A percentile compares a stretch with the other conserved stretches of the same genome.
These are phyloP conservation scores for Macrosiphum euphorbiae DNA, from an alignment of 2,888 invertebrate species.

Conservation along the genomic window DNA sequence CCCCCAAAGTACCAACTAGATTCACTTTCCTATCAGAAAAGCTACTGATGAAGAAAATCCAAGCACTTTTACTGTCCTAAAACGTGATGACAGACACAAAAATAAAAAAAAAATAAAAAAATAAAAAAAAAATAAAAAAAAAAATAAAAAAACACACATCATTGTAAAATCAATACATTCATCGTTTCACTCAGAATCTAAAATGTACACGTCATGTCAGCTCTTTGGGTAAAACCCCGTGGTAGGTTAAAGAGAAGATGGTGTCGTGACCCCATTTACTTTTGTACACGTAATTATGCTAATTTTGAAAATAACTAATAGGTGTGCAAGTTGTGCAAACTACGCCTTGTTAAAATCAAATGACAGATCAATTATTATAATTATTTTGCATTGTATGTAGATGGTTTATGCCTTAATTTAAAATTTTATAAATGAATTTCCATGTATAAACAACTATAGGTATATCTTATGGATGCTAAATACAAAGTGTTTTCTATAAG, in stretches of 20 bases:
- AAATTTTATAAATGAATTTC: neutral
- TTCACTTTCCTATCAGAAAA: too few relatives aligned
- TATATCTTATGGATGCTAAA: neutral
- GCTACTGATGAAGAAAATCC: too few relatives aligned
- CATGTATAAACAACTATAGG: neutral
- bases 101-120: too few relatives aligned
- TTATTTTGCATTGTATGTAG: neutral
- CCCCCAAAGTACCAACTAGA: too few relatives aligned
- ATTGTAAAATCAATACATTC: too few relatives aligned
- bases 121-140: too few relatives aligned
- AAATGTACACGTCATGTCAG: neutral
- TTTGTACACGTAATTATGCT: neutral
- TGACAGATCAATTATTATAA: neutral
- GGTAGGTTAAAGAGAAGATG: neutral
- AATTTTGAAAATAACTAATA: neutral
- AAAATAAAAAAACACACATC: too few relatives aligned
- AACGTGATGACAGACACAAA: too few relatives aligned
- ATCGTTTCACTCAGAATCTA: too few relatives aligned
- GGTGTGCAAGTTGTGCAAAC: neutral
- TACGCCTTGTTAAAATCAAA: neutral
- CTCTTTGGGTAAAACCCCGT: neutral
- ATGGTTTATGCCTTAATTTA: neutral
- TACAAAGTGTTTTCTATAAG: neutral
- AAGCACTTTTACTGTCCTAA: too few relatives aligned
- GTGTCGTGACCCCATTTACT: neutral